Percentiles rank a stretch among this genome's conserved stretches.
phyloP scores from a whole-genome alignment of 92 coral and sea anemone genomes.

The Meandrina meandrites region DNA sequence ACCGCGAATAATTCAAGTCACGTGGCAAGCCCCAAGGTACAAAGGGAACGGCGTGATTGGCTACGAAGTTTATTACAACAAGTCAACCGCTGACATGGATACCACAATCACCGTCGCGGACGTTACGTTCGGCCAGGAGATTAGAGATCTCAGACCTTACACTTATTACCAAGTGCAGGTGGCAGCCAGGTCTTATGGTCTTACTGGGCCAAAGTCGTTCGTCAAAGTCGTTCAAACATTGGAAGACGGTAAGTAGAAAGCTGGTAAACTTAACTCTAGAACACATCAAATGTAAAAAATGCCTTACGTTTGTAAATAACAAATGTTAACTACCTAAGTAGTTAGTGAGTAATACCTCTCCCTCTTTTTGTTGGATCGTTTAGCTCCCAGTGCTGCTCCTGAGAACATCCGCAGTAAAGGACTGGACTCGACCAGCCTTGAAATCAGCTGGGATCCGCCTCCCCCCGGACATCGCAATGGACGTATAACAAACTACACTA shows the following conservation, averaged over 20 bases:
- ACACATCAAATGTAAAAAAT: no score
- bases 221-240: conserved; percentile 69
- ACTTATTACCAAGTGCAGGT: conserved; percentile 81
- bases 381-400: conserved; percentile 92
- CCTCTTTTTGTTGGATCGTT: neutral
- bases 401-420: conserved; percentile 67
- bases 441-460: conserved; percentile 90
- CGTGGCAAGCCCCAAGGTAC: conserved; percentile 83
- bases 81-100: conserved; percentile 66
- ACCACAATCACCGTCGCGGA: conserved; percentile 50
- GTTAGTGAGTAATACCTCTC: neutral
- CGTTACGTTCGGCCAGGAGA: conserved; percentile 40
- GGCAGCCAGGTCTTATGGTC: conserved; percentile 83
- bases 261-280: neutral
- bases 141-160: conserved; percentile 78
- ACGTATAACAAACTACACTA: conserved; percentile 74
- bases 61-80: conserved; percentile 88
- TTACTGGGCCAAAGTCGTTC: conserved; percentile 87
- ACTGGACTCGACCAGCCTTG: conserved; percentile 73
- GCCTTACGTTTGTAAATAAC: neutral
- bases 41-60: conserved; percentile 86
- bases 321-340: neutral
- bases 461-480: conserved; percentile 82
- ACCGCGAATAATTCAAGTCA: conserved; percentile 67
- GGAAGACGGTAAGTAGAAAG: conserved; percentile 71